Conservation (phyloP, 2,888 invertebrate species). For the Caradrina kadenii region DNA sequence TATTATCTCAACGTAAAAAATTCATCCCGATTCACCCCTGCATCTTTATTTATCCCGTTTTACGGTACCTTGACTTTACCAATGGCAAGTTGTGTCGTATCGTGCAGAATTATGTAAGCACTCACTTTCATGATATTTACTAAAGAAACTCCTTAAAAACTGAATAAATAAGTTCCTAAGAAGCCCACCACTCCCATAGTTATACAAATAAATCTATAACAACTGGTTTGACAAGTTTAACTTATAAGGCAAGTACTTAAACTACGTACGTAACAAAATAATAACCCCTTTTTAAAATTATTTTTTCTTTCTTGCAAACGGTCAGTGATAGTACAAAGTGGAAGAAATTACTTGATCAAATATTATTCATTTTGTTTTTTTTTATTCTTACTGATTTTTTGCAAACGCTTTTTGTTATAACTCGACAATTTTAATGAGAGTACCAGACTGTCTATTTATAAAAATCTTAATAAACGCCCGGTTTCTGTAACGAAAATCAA, state of each 20-base stretch:
- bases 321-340: conserved; percentile 65
- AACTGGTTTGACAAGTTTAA: conserved; percentile 9
- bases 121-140: not conserved
- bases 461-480: not conserved
- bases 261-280: too few species aligned
- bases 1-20: too few species aligned
- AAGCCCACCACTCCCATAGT: conserved; percentile 40
- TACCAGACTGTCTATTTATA: not conserved
- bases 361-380: conserved; percentile 25
- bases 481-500: not conserved
- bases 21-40: too few species aligned
- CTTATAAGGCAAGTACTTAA: conserved; percentile 56
- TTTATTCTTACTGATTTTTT: conserved; percentile 22
- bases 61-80: not conserved
- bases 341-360: conserved; percentile 61
- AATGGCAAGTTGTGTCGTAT: conserved; percentile 2
- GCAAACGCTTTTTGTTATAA: conserved; percentile 39
- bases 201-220: conserved; percentile 3
- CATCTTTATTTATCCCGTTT: too few species aligned
- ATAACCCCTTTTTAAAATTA: conserved; percentile 28
- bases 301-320: conserved; percentile 53
- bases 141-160: conserved; percentile 15
- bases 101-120: conserved; percentile 21
- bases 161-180: conserved; percentile 40
- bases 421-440: conserved; percentile 39